Base-by-base conservation (phyloP, 2,888 invertebrate genomes). In the Rugalucina vietnamica region DNA sequence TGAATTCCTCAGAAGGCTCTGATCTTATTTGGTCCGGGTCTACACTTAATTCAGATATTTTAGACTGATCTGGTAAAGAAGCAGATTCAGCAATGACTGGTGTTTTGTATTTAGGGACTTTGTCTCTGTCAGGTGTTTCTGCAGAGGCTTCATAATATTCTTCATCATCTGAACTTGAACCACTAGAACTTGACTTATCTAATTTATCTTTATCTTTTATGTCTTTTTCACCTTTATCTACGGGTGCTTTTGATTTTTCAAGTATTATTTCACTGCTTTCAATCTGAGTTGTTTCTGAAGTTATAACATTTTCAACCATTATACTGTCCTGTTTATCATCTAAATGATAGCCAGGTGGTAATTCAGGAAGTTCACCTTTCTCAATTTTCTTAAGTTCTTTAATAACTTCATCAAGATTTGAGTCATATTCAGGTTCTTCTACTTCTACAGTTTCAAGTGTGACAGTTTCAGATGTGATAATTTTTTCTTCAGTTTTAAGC, bases 101-200 rank as follows among this genome's bases (percentile, higher is more conserved):
- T 43, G 27, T 29, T 29, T 60, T 60, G 21, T 29, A 60, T 60
- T 8, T 60, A 2, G 5, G 14, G 5, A 27, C 60, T 60, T 24
- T 43, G 18, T 43, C 43, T 18, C 18, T 43, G 43, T 60, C 29
- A 60, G 3, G 3, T 29, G 60, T 5, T 29, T 70, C 70, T 27
- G 54, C 65, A n/a, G 54, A 43, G 34, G 81, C 54, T 50, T 86
- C 86, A 74, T 79, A 72, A 43, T 76, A 79, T 39, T 79, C 71
- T 34, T 86, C 86, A 76, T 65, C 49, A 37, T 79, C 76, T 49
- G 75, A 71, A 49, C 70, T 70, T 24, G 70, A 73, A 29, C 79
- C 76, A n/a, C 79, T 76, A 27, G 60, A 60, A 27, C 65, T 65
- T 14, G 65, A 65, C 34, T 24, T 65, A 3, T 65, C 65, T n/a